Evolutionary conservation across 2,888 invertebrate species (phyloP), one percentile per base, ranked within the genome.

Genomic region (Carpatolechia fugitivella): DNA sequence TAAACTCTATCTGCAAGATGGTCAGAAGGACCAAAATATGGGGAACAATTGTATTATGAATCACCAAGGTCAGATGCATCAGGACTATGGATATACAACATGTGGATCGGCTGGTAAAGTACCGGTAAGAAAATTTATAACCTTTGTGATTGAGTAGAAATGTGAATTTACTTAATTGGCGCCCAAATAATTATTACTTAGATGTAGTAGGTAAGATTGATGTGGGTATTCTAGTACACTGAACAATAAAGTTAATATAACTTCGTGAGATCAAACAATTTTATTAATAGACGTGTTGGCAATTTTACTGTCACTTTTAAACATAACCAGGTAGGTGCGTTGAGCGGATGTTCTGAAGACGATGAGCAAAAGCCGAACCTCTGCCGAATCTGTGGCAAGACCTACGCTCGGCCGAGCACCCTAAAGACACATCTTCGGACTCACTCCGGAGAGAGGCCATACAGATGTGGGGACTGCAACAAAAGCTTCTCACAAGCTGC

Each of bases 401-500:
- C 98, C 0, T 97, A 99, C 86, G 99, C 99, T 0, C 91, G 99
- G 3, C 99, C 99, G 0, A 98, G 97, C 82, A 99, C 99, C 0
- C 89, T 99, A 60, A 99, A 99, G 91, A 99, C 99, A 0, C 99
- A 99, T 83, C 92, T 99, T 55, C 91, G 99, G 53, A 99, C 99
- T 0, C 99, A 99, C 82, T 97, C 97, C 2, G 99, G 99, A 0
- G 99, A 99, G 81, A 94, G 98, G 67, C 98, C 98, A 0, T 89
- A 97, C 82, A 91, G 95, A 55, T 98, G 98, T 80, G 94, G 95
- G 50, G 98, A 98, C 73, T 99, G 98, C 88, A 96, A 96, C 80
- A 99, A 99, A 84, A 97, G 98, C 64, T 99, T 99, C 88, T 97
- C 97, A 48, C 99, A 99, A 87, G 99, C 99, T 44, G 99, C 99